Evolutionary conservation across 2,888 invertebrate species (phyloP).

Genomic region (Octonoba sinensis): DNA sequence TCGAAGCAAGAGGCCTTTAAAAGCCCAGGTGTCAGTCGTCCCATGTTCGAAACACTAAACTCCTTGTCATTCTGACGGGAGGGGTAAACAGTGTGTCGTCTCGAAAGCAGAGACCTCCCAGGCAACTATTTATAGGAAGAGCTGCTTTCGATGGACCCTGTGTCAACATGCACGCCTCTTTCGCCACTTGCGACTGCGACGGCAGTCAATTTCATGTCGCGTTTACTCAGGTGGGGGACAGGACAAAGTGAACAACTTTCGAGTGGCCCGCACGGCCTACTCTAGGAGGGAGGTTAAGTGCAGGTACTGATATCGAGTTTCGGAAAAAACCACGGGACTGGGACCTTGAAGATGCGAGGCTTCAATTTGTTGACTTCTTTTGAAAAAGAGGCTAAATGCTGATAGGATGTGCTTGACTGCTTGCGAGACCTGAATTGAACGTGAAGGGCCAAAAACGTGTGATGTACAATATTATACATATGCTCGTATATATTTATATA

Average conservation of each 20-base stretch:
- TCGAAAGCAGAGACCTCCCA: slow-evolving; percentile 56
- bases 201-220: slow-evolving; percentile 30
- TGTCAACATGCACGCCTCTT: slow-evolving; percentile 53
- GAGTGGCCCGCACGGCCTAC: not conserved
- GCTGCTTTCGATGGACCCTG: slow-evolving; percentile 20
- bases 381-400: too few species aligned
- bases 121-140: slow-evolving; percentile 49
- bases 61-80: slow-evolving; percentile 50
- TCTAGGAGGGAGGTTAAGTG: not conserved
- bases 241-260: slow-evolving; percentile 11
- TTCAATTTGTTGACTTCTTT: too few species aligned
- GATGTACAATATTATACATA: too few species aligned
- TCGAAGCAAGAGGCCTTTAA: slow-evolving; percentile 3
- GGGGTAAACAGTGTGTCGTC: slow-evolving; percentile 56
- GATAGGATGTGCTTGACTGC: too few species aligned
- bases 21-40: slow-evolving; percentile 47
- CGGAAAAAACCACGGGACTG: not conserved
- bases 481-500: too few species aligned
- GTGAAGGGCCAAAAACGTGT: too few species aligned
- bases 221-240: slow-evolving; percentile 55
- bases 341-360: too few species aligned
- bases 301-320: slow-evolving; percentile 3
- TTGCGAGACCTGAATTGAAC: too few species aligned
- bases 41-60: slow-evolving; percentile 27
- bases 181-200: slow-evolving; percentile 38